Evolutionary conservation across 2,888 invertebrate species (phyloP), one percentile per base, ranked within the genome.

Genomic region (Nemotelus pantherinus): DNA sequence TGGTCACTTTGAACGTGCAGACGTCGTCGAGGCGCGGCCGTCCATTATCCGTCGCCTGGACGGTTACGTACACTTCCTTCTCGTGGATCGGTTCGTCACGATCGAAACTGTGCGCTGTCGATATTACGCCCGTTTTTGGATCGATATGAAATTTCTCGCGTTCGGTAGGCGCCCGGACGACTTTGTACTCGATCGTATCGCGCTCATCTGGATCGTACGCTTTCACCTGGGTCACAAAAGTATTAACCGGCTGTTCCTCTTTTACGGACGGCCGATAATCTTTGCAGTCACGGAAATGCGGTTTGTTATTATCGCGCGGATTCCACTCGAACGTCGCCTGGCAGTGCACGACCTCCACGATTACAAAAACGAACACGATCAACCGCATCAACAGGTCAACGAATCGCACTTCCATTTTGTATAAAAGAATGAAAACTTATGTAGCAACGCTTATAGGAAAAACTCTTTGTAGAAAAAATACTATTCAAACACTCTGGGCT

Each of bases 41-140:
- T 0, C 98, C 98, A 86, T 97, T 95, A 88, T 98, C 98, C 78
- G 94, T 95, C 0, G 96, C 98, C 85, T 95, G 92, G 5, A 98
- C 95, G 50, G 96, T 96, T 71, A 96, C 90, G 84, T 95, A 95
- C 9, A 89, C 91, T 88, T 93, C 95, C 87, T 92, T 96, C 87
- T 92, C 94, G 83, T 93, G 90, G 63, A 91, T 90, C 5, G 97
- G 97, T 84, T 96, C 95, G 85, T 98, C 98, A 81, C 97, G 92
- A 88, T 97, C 96, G 86, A 97, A 94, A 74, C 90, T 89, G 89
- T 94, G 88, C 76, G 91, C 92, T 45, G 95, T 96, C 10, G 89
- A 91, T 80, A 98, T 93, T 57, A 89, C 88, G 47, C 97, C 97
- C 47, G 93, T 92, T 74, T 87, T 88, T 44, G 92, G 90, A 85